Conservation (phyloP, 2,113 vertebrate species). For the Prionailurus viverrinus region DNA sequence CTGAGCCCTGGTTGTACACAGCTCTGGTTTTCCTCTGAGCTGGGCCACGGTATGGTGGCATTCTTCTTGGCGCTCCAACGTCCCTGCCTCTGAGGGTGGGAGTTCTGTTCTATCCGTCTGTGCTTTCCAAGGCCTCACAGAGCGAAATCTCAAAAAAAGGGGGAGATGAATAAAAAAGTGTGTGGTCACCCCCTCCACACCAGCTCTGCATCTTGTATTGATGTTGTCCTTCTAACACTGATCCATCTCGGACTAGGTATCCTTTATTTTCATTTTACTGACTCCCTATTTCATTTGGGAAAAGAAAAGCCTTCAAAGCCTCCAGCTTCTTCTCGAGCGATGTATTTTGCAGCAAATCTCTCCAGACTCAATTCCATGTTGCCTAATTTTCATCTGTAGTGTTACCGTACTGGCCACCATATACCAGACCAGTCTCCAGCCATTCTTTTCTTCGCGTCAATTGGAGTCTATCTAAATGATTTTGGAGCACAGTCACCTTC, state of each 20-base stretch:
- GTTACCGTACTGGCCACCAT: too few relatives aligned
- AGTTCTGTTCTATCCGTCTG: background rate
- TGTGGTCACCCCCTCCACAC: rapidly evolving
- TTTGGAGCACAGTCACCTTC: background rate
- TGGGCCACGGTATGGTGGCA: rapidly evolving
- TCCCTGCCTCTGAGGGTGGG: background rate
- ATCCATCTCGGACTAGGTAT: background rate
- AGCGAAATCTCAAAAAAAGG: rapidly evolving
- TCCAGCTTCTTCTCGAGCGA: background rate
- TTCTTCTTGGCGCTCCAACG: rapidly evolving
- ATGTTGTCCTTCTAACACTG: too few relatives aligned
- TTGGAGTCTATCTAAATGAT: background rate
- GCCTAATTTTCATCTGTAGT: background rate
- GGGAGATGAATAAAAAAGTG: too few relatives aligned
- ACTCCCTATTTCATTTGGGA: background rate
- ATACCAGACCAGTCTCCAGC: background rate
- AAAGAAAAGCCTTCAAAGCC: background rate
- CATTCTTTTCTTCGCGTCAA: background rate
- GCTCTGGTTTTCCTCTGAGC: too few relatives aligned
- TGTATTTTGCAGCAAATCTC: background rate
- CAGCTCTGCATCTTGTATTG: background rate
- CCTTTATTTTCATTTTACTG: background rate
- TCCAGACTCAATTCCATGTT: background rate
- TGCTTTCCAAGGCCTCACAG: background rate
- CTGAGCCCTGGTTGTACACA: too few relatives aligned